These are phyloP conservation scores for Xiphorhynchus elegans DNA, from an alignment of 2,113 vertebrate species.

Conservation along the genomic window DNA sequence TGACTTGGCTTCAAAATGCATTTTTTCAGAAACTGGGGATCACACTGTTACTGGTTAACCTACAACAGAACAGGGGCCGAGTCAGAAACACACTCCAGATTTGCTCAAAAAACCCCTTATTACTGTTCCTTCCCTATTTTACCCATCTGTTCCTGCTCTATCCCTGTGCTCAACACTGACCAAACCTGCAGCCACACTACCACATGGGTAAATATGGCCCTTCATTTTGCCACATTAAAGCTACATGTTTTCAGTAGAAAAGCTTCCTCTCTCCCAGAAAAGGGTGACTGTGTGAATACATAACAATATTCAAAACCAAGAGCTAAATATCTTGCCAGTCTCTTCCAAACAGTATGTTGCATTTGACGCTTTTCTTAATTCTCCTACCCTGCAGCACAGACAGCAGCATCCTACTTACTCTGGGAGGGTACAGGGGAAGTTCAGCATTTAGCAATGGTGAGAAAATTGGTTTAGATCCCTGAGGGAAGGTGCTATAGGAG, in stretches of 20 bases:
- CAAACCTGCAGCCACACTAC: neutral
- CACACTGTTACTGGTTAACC: neutral
- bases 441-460: constrained; percentile 15
- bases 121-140: neutral
- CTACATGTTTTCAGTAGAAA: neutral
- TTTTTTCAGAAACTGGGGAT: neutral
- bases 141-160: neutral
- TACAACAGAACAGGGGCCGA: neutral
- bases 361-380: neutral
- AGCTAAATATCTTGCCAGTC: neutral
- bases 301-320: neutral
- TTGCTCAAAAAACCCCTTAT: neutral
- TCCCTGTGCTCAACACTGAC: neutral
- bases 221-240: neutral
- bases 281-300: neutral
- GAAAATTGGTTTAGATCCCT: constrained; percentile 35
- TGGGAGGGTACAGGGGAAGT: neutral
- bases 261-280: neutral
- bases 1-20: neutral
- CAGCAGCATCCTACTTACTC: neutral
- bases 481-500: neutral
- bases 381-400: neutral
- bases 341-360: neutral
- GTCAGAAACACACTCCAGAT: neutral
- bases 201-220: fast-evolving